phyloP scores from a whole-genome alignment of 2,113 vertebrate species.

The Indri indri region DNA sequence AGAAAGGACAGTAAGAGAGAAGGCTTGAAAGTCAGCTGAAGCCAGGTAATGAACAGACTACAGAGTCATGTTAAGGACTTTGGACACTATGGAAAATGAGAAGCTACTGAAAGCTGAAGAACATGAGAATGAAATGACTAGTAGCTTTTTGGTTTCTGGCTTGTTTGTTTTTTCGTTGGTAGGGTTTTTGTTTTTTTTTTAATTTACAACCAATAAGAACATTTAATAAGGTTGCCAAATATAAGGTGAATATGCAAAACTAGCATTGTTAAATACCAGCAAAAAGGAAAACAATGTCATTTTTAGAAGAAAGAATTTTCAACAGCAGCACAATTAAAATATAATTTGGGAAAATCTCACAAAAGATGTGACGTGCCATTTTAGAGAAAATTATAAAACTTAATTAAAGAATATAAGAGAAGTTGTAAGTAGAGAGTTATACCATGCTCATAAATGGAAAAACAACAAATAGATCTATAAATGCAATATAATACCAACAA shows the following conservation, averaged over 20 bases:
- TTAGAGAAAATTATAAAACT: constrained; percentile 10
- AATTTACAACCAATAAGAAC: not conserved
- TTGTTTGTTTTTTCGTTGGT: not conserved
- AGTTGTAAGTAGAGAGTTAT: not conserved
- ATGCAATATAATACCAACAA: not conserved
- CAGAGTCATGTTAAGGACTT: not conserved
- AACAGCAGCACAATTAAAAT: constrained; percentile 9
- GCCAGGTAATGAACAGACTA: not conserved
- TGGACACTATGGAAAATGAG: not conserved
- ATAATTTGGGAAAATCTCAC: not conserved
- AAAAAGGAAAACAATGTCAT: constrained; percentile 28
- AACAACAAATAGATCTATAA: not conserved
- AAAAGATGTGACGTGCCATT: not conserved
- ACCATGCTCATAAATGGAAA: not conserved
- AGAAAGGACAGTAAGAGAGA: not conserved
- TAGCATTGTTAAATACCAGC: not conserved
- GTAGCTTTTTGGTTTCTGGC: not conserved
- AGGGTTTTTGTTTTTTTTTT: not conserved
- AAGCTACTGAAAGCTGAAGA: not conserved
- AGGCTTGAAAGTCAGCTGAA: not conserved
- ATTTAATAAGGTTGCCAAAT: not conserved
- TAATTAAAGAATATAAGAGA: not conserved
- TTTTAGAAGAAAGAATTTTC: constrained; percentile 48
- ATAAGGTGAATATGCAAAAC: not conserved
- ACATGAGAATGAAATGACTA: not conserved